Conservation (phyloP, 1,140 invertebrate genomes). For the Thrips palmi region DNA sequence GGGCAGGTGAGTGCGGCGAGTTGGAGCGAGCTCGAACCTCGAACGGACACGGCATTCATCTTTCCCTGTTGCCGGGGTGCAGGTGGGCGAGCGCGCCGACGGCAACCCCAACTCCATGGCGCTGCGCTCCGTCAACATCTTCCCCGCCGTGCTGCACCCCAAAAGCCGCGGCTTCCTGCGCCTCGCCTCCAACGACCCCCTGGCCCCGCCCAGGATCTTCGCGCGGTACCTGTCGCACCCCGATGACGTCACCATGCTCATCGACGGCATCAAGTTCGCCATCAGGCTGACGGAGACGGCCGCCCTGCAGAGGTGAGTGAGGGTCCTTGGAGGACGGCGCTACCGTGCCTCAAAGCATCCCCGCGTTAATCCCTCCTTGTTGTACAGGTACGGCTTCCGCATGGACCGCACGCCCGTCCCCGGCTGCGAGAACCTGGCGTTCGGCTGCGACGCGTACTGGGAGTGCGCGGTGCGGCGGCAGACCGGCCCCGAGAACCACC, state of each 20-base stretch:
- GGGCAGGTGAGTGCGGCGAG: slow-evolving; percentile 39
- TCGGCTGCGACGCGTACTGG: slow-evolving; percentile 63
- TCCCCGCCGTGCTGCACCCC: slow-evolving; percentile 52
- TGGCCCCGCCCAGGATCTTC: slow-evolving; percentile 59
- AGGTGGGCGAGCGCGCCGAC: slow-evolving; percentile 43
- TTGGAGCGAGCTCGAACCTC: not conserved
- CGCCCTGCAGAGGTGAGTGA: slow-evolving; percentile 43
- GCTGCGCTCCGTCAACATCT: slow-evolving; percentile 31
- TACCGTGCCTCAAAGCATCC: not conserved
- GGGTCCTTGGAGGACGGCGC: slow-evolving; percentile 12
- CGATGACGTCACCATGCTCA: slow-evolving; percentile 48
- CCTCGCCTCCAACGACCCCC: slow-evolving; percentile 54
- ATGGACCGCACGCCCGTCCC: slow-evolving; percentile 46
- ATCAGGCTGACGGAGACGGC: slow-evolving; percentile 43
- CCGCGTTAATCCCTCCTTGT: not conserved
- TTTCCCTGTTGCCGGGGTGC: too few species aligned
- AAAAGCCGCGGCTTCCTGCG: slow-evolving; percentile 60
- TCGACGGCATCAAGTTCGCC: slow-evolving; percentile 57
- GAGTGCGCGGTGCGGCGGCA: slow-evolving; percentile 53
- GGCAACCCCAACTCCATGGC: slow-evolving; percentile 21
- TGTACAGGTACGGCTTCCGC: slow-evolving; percentile 43
- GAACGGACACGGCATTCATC: not conserved
- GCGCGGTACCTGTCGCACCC: slow-evolving; percentile 64
- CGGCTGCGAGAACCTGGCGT: slow-evolving; percentile 49
- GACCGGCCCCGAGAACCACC: slow-evolving; percentile 68